phyloP scores from a whole-genome alignment of 2,797 vertebrate species.

The Onychomys torridus region DNA sequence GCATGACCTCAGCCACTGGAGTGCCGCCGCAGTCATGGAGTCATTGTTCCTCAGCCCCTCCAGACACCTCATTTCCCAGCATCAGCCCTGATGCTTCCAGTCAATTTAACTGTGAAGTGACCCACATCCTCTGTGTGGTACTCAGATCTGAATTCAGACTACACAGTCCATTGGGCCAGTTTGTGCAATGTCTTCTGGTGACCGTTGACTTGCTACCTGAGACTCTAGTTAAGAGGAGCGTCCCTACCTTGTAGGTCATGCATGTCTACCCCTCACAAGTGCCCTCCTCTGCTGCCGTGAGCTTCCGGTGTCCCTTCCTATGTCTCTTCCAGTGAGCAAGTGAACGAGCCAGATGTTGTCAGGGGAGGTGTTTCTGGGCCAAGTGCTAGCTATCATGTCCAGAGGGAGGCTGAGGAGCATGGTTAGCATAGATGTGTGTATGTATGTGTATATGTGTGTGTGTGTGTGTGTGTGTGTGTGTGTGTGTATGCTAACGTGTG shows the following conservation, averaged over 20 bases:
- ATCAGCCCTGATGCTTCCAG: neutral
- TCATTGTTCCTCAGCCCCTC: neutral
- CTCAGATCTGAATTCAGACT: neutral
- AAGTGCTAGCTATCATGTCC: neutral
- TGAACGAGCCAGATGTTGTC: neutral
- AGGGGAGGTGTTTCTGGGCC: neutral
- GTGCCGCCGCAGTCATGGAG: neutral
- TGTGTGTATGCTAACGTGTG: too few relatives aligned
- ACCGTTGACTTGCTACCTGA: neutral
- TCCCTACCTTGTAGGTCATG: neutral
- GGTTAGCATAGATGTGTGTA: neutral
- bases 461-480: too few relatives aligned
- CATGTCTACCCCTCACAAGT: too few relatives aligned
- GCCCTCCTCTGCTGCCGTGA: neutral
- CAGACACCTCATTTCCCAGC: neutral
- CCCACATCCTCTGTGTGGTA: neutral
- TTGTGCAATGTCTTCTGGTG: neutral
- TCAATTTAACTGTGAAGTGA: neutral
- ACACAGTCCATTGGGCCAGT: neutral
- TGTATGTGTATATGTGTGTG: too few relatives aligned
- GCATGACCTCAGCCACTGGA: neutral
- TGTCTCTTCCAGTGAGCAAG: neutral
- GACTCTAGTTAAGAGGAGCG: neutral
- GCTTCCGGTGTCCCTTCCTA: neutral
- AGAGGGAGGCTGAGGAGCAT: neutral